Evolutionary conservation across 2,888 invertebrate species (phyloP), one percentile per base, ranked within the genome.

Genomic region (Eurytoma adleriae): DNA sequence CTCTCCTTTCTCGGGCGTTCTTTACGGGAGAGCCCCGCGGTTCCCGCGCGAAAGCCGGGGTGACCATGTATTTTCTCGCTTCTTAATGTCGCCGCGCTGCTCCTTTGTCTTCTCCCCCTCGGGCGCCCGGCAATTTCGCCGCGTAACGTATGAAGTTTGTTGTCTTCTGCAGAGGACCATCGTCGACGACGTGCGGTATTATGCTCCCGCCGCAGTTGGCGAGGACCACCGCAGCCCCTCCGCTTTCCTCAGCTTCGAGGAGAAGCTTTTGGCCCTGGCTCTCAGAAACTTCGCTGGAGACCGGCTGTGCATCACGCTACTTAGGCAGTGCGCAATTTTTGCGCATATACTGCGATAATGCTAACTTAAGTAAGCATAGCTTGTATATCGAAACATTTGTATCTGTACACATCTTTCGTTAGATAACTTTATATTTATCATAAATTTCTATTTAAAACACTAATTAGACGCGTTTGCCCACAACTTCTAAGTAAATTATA

Each of bases 21-120:
- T 86, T 87, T 86, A 87, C 83, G 86, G 40, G 40, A 40, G 40
- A 85, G 81, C 62, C 78, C 61, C 64, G 40, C 72, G 77, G 72
- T 75, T 67, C n/a, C 18, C 61, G 3, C 48, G 27, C 20, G 16
- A 59, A 52, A 30, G 75, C 71, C 78, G 64, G 80, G 71, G 83
- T 80, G 77, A 78, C 83, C 83, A 83, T 85, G 84, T 87, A 86
- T 86, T 85, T 86, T 86, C 84, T 77, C 83, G 83, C 84, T 85
- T 83, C 85, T 85, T 85, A 85, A 86, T 86, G 86, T 84, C 81
- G 81, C 82, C 80, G 79, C 74, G 84, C 82, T 83, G 84, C 80
- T 87, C 86, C 84, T 87, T 85, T 86, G 86, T 87, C 71, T 75
- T 61, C 62, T 62, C 77, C 59, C 82, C 83, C 82, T 81, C 83